Conservation (phyloP, 2,113 vertebrate genomes). For the Bubo scandiacus region DNA sequence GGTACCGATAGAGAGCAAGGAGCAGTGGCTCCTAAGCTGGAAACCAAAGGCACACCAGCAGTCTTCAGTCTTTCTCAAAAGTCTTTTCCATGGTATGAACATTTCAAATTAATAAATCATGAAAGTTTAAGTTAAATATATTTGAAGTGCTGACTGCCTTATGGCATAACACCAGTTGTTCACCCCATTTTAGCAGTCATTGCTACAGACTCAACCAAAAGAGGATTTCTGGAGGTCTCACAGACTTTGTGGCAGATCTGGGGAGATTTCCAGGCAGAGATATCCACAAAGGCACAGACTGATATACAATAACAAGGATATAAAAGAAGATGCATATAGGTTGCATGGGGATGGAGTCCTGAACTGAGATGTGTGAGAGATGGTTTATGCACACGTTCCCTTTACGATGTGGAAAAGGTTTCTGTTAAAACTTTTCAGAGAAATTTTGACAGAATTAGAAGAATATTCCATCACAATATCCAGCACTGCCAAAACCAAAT, state of each 20-base stretch:
- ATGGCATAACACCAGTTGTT: neutral
- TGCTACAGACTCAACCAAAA: neutral
- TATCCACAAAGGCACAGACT: neutral
- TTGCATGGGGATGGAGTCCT: neutral
- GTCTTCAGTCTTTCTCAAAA: neutral
- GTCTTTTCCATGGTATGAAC: neutral
- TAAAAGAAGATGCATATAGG: neutral
- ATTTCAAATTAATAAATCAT: neutral
- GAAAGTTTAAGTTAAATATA: neutral
- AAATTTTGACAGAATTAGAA: neutral
- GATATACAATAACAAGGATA: neutral
- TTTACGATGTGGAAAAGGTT: neutral
- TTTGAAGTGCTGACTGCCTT: neutral
- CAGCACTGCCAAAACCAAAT: neutral
- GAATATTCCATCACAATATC: neutral
- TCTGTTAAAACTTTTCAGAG: neutral
- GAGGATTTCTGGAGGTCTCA: neutral
- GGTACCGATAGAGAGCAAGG: neutral
- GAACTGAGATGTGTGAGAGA: neutral
- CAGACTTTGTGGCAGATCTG: neutral
- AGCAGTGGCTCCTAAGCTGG: neutral
- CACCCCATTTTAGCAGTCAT: neutral
- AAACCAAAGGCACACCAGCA: neutral
- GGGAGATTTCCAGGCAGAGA: neutral
- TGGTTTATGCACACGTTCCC: neutral